phyloP scores from a whole-genome alignment of 2,888 invertebrate genomes.

The Ecliptopera silaceata region DNA sequence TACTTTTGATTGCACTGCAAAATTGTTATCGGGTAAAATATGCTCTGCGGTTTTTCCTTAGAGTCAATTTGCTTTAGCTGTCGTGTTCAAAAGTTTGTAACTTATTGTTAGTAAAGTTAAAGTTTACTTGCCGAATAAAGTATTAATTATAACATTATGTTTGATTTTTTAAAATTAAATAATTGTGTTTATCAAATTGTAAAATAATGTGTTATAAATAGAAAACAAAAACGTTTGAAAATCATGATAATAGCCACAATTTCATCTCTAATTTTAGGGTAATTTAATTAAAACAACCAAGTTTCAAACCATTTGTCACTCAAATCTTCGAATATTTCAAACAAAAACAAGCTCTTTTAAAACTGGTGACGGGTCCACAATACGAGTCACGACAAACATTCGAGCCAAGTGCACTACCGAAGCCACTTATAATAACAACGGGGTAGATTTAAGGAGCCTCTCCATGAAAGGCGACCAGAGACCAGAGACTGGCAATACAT shows the following conservation, averaged over 20 bases:
- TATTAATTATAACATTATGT: neutral
- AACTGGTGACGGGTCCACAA: slow-evolving; percentile 32
- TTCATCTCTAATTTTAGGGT: neutral
- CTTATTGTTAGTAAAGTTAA: neutral
- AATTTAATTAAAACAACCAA: slow-evolving; percentile 11
- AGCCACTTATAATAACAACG: slow-evolving; percentile 37
- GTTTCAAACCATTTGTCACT: slow-evolving; percentile 22
- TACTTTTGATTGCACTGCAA: slow-evolving; percentile 10
- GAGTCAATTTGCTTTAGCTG: neutral
- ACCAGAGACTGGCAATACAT: neutral
- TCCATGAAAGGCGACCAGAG: slow-evolving; percentile 5
- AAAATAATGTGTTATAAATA: no score
- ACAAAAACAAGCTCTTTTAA: slow-evolving; percentile 31
- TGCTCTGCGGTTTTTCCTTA: neutral
- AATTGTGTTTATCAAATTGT: no score
- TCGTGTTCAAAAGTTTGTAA: neutral
- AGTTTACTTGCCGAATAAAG: no score
- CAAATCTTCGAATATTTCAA: slow-evolving; percentile 26
- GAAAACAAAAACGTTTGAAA: no score
- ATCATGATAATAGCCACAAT: no score
- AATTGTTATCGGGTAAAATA: slow-evolving; percentile 17
- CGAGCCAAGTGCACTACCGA: slow-evolving; percentile 36
- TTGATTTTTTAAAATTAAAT: no score
- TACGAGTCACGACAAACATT: slow-evolving; percentile 39
- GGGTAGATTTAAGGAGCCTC: slow-evolving; percentile 23